Conservation (phyloP, 2,797 vertebrate species). For the Euphonia xanthogaster region DNA sequence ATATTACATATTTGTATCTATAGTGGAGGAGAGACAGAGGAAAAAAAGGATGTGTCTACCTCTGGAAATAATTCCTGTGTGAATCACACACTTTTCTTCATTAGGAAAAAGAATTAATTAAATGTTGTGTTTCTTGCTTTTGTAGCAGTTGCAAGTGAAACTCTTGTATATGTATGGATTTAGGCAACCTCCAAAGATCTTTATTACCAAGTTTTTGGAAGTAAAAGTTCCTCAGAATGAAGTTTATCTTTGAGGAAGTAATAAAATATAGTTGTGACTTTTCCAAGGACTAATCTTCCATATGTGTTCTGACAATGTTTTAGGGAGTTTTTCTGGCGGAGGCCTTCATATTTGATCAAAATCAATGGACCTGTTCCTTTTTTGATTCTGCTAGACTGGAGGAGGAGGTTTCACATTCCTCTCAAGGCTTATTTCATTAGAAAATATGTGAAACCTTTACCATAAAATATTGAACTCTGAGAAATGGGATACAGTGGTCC, state of each 20-base stretch:
- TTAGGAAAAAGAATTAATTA: background rate
- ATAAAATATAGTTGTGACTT: background rate
- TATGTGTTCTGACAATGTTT: background rate
- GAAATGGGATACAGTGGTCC: background rate
- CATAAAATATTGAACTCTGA: background rate
- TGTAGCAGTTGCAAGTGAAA: background rate
- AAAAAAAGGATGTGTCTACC: background rate
- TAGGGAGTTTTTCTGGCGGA: background rate
- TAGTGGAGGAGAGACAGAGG: background rate
- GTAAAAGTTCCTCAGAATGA: background rate
- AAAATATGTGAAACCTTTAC: background rate
- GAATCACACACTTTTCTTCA: background rate
- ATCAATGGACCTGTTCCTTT: background rate
- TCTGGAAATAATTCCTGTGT: background rate
- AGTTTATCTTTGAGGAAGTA: background rate
- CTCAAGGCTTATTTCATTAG: background rate
- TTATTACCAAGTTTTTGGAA: background rate
- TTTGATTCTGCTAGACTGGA: background rate
- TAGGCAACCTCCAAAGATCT: background rate
- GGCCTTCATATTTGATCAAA: background rate
- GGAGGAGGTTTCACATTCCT: background rate
- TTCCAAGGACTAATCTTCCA: background rate
- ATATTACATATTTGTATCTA: background rate
- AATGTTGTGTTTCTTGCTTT: background rate
- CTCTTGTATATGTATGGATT: background rate